phyloP scores from a whole-genome alignment of 2,797 vertebrate species.

The Pempheris klunzingeri region DNA sequence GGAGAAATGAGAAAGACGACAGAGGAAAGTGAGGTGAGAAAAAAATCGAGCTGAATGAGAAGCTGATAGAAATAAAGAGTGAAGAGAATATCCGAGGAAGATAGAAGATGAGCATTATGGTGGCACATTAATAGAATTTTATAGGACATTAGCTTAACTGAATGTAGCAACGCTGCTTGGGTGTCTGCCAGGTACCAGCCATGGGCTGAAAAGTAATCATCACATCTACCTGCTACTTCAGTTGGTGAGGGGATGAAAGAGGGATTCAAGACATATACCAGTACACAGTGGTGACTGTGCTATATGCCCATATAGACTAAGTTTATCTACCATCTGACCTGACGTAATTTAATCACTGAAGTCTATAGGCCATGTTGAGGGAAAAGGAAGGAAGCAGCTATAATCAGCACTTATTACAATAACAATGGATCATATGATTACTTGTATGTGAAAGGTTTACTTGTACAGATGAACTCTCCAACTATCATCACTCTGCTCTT shows the following conservation, averaged over 20 bases:
- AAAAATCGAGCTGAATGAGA: constrained; percentile 41
- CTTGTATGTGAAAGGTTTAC: not conserved
- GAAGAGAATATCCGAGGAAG: constrained; percentile 44
- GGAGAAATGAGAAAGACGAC: constrained; percentile 22
- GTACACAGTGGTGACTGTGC: not conserved
- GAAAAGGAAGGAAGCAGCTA: not conserved
- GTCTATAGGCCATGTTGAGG: not conserved
- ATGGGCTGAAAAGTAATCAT: constrained; percentile 47
- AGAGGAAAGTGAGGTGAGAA: constrained; percentile 24
- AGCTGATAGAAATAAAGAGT: constrained; percentile 40
- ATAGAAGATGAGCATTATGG: constrained; percentile 49
- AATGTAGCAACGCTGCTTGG: constrained; percentile 38
- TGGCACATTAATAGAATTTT: constrained; percentile 58
- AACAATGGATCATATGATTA: not conserved
- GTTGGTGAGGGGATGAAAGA: not conserved
- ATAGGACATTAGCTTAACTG: constrained; percentile 71
- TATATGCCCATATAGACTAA: not conserved
- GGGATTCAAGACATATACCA: constrained; percentile 6
- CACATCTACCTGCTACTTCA: constrained; percentile 29
- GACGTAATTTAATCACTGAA: too few species aligned
- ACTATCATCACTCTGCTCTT: not conserved
- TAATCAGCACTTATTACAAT: not conserved
- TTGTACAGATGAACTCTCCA: not conserved
- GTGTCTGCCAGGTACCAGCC: constrained; percentile 47
- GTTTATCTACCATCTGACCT: not conserved